Conservation (phyloP, 1,140 invertebrate genomes). For the Bombus sibiricus region DNA sequence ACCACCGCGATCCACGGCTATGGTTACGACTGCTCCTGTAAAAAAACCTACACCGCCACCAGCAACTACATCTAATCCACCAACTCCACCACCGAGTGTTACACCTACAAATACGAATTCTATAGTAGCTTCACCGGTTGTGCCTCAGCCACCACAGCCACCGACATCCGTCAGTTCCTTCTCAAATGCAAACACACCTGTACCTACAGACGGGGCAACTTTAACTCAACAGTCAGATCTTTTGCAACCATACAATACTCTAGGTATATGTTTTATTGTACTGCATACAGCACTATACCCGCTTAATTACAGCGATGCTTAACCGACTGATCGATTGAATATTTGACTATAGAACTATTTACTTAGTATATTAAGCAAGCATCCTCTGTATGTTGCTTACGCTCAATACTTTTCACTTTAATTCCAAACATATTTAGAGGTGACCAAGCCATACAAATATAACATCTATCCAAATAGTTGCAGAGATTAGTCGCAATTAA, state of each 20-base stretch:
- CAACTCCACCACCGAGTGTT: conserved; percentile 76
- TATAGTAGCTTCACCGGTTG: conserved; percentile 76
- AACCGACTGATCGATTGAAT: neutral
- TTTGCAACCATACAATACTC: conserved; percentile 78
- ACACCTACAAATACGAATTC: conserved; percentile 77
- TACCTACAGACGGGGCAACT: conserved; percentile 66
- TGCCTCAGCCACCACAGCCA: conserved; percentile 73
- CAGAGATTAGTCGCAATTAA: neutral
- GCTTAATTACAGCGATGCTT: neutral
- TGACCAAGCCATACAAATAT: neutral
- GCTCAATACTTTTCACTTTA: neutral
- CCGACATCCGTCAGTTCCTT: conserved; percentile 76
- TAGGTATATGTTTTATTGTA: conserved; percentile 70
- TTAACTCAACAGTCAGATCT: conserved; percentile 76
- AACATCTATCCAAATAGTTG: neutral
- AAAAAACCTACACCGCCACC: conserved; percentile 77
- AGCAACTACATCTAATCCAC: conserved; percentile 68
- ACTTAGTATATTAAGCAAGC: neutral
- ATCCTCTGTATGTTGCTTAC: neutral
- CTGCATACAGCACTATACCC: neutral
- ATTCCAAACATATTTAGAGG: too few species aligned
- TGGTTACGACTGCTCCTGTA: conserved; percentile 79
- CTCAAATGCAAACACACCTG: conserved; percentile 72
- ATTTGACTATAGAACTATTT: neutral
- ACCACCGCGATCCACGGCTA: conserved; percentile 78